A percentile compares a stretch with the other conserved stretches of the same genome.
Evolutionary conservation across 2,888 invertebrate genomes (phyloP).

Genomic region (Microctonus hyperodae): DNA sequence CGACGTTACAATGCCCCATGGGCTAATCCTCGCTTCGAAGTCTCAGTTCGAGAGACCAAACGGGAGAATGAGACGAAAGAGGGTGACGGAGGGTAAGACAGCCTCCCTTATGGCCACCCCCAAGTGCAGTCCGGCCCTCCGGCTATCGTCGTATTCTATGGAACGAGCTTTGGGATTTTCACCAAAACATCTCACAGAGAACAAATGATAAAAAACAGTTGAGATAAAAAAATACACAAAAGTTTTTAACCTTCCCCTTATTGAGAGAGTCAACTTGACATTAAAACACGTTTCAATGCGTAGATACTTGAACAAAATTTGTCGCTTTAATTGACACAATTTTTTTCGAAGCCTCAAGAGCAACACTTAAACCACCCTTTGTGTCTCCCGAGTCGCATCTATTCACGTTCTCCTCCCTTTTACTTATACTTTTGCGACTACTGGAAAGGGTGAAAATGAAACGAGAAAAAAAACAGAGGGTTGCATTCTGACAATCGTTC

Average conservation of each 20-base stretch:
- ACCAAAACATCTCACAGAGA: slow-evolving; percentile 8
- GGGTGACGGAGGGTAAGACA: slow-evolving; percentile 17
- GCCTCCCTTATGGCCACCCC: slow-evolving; percentile 28
- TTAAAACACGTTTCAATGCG: slow-evolving; percentile 8
- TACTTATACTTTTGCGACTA: background rate
- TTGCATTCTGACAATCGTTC: slow-evolving; percentile 38
- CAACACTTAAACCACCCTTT: slow-evolving; percentile 24
- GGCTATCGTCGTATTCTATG: slow-evolving; percentile 39
- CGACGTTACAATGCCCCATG: slow-evolving; percentile 62
- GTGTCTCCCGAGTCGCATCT: slow-evolving; percentile 15
- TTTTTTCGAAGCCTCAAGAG: slow-evolving; percentile 51
- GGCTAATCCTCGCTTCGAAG: slow-evolving; percentile 58
- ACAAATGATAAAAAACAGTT: slow-evolving; percentile 6
- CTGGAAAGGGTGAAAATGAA: background rate
- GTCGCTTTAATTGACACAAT: slow-evolving; percentile 58
- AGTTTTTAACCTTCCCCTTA: background rate
- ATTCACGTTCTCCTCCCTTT: slow-evolving; percentile 11
- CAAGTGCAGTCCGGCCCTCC: slow-evolving; percentile 38
- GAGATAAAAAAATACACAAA: background rate
- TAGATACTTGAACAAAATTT: slow-evolving; percentile 23
- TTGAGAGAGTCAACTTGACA: slow-evolving; percentile 1
- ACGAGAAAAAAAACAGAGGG: background rate
- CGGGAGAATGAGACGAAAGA: slow-evolving; percentile 20
- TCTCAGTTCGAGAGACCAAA: slow-evolving; percentile 38
- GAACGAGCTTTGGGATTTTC: slow-evolving; percentile 28